These are phyloP conservation scores for Linyphia triangularis DNA, from an alignment of 2,888 invertebrate genomes.

Conservation along the genomic window DNA sequence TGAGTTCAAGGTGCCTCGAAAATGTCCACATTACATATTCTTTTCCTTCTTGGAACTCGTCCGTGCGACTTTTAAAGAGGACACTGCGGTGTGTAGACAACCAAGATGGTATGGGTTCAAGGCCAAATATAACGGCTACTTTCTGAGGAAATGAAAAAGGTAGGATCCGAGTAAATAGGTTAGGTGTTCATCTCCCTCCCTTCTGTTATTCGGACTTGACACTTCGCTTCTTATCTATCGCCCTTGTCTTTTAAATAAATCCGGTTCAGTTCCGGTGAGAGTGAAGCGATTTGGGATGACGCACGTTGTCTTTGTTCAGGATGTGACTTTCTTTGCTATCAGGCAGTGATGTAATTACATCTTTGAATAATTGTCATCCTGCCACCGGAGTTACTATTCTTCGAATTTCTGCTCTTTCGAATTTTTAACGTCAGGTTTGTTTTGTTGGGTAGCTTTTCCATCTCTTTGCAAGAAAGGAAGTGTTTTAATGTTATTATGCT, in stretches of 20 bases:
- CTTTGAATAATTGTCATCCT: too few relatives aligned
- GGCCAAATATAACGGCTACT: slow-evolving; percentile 49
- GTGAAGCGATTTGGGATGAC: not conserved
- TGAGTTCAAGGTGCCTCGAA: slow-evolving; percentile 57
- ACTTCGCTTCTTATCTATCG: not conserved
- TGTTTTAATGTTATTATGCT: too few relatives aligned
- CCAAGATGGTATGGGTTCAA: slow-evolving; percentile 38
- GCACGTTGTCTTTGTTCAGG: not conserved
- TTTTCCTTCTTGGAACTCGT: slow-evolving; percentile 61
- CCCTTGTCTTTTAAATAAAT: not conserved
- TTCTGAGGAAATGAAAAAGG: slow-evolving; percentile 42
- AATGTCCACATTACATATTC: slow-evolving; percentile 60
- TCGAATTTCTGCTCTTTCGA: too few relatives aligned
- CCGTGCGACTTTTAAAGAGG: not conserved
- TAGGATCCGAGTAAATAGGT: not conserved
- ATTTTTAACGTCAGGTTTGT: too few relatives aligned
- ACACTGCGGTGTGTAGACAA: slow-evolving; percentile 34
- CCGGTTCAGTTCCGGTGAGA: not conserved
- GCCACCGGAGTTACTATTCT: too few relatives aligned
- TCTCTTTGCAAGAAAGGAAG: too few relatives aligned
- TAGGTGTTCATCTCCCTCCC: not conserved
- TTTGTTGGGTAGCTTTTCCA: too few relatives aligned
- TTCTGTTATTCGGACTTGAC: not conserved
- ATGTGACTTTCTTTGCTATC: too few relatives aligned
- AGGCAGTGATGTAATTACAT: too few relatives aligned